These are phyloP conservation scores for Vultur gryphus DNA, from an alignment of 2,797 vertebrate genomes.

Conservation along the genomic window DNA sequence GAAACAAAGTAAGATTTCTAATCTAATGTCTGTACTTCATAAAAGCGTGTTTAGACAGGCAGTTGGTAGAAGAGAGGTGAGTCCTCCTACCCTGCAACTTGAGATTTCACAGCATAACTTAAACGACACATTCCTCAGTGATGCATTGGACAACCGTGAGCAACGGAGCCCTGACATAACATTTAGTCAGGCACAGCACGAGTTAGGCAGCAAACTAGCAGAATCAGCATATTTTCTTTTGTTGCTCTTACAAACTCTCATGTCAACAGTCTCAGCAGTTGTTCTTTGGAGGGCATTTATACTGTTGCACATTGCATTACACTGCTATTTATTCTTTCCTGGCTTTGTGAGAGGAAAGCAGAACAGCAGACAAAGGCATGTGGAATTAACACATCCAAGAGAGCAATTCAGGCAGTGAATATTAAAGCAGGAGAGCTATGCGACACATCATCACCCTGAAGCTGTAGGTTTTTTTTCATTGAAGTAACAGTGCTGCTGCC, in stretches of 20 bases:
- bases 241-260: slow-evolving; percentile 33
- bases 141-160: neutral
- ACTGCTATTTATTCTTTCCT: slow-evolving; percentile 39
- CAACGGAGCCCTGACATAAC: slow-evolving; percentile 11
- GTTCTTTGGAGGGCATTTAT: slow-evolving; percentile 58
- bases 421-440: slow-evolving; percentile 18
- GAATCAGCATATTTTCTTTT: slow-evolving; percentile 52
- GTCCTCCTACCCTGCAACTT: neutral
- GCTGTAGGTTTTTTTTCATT: neutral
- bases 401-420: slow-evolving; percentile 29
- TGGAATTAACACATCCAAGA: slow-evolving; percentile 57
- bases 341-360: slow-evolving; percentile 16
- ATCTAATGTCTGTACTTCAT: neutral
- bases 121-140: neutral
- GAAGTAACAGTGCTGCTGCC: neutral
- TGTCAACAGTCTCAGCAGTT: slow-evolving; percentile 55
- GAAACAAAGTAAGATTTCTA: neutral
- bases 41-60: neutral
- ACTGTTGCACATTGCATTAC: slow-evolving; percentile 1
- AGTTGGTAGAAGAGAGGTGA: neutral
- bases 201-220: slow-evolving; percentile 29
- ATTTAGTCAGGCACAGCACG: slow-evolving; percentile 32
- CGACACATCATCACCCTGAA: neutral
- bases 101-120: neutral
- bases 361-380: slow-evolving; percentile 31